phyloP scores from a whole-genome alignment of 1,140 invertebrate species.

The Drosophila obscura region DNA sequence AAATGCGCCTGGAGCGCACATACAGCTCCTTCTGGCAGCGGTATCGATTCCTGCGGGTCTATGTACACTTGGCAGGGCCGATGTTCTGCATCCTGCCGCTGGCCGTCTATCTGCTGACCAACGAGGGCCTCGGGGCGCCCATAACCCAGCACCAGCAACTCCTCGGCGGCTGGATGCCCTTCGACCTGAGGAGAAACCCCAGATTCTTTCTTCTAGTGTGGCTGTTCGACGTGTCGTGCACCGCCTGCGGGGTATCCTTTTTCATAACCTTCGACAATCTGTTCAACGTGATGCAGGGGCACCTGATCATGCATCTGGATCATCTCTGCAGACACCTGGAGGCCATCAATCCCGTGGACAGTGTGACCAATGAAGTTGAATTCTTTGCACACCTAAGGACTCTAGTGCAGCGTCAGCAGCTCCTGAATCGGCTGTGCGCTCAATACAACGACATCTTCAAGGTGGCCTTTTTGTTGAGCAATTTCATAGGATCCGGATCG shows the following conservation, averaged over 20 bases:
- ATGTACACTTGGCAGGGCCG: background rate
- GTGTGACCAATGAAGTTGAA: background rate
- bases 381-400: constrained; percentile 18
- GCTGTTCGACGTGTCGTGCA: constrained; percentile 21
- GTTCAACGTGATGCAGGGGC: constrained; percentile 48
- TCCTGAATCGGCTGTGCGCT: constrained; percentile 38
- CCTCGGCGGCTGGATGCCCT: constrained; percentile 53
- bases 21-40: constrained; percentile 19
- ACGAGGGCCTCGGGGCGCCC: constrained; percentile 9
- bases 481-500: constrained; percentile 47
- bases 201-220: constrained; percentile 28
- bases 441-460: constrained; percentile 64
- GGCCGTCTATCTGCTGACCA: constrained; percentile 23
- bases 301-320: constrained; percentile 50
- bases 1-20: constrained; percentile 8
- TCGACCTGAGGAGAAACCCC: constrained; percentile 27
- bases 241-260: constrained; percentile 26
- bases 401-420: constrained; percentile 50
- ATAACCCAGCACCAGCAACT: constrained; percentile 45
- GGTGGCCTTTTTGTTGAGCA: constrained; percentile 24
- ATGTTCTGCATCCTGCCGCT: constrained; percentile 22
- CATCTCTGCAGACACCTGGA: constrained; percentile 11
- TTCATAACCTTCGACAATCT: constrained; percentile 49
- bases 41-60: constrained; percentile 11
- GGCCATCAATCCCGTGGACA: constrained; percentile 20